Percentiles rank a stretch among this genome's conserved stretches.
Evolutionary conservation across 2,797 vertebrate species (phyloP).

Genomic region (Sphaeramia orbicularis): DNA sequence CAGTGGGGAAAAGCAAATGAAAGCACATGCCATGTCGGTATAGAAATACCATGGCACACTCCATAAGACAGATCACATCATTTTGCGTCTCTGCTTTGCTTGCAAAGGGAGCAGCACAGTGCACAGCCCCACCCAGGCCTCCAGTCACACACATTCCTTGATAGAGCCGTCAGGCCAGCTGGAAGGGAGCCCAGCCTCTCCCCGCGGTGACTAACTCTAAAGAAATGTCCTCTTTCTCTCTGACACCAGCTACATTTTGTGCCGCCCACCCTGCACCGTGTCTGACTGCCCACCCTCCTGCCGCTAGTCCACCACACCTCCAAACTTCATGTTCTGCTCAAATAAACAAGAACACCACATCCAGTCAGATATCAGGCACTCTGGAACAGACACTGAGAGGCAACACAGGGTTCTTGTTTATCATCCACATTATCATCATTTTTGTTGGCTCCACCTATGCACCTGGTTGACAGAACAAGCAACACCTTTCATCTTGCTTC

Average conservation of each 20-base stretch:
- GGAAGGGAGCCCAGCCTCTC: conserved; percentile 86
- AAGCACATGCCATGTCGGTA: conserved; percentile 35
- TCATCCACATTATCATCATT: neutral
- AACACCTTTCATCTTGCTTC: neutral
- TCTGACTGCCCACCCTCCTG: conserved; percentile 21
- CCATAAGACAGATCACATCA: conserved; percentile 20
- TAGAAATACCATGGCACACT: conserved; percentile 31
- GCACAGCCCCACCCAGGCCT: conserved; percentile 81
- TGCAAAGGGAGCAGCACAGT: conserved; percentile 54
- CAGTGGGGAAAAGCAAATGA: conserved; percentile 17
- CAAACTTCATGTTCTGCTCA: conserved; percentile 57
- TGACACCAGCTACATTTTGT: conserved; percentile 51
- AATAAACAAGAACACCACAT: conserved; percentile 56
- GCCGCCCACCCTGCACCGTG: conserved; percentile 52
- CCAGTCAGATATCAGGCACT: conserved; percentile 30
- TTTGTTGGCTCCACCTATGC: neutral
- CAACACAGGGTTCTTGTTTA: conserved; percentile 16
- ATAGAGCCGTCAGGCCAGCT: conserved; percentile 86
- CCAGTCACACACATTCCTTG: conserved; percentile 87
- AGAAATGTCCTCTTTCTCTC: conserved; percentile 84
- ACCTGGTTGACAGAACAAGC: conserved; percentile 9
- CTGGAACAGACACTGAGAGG: conserved; percentile 20
- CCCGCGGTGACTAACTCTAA: conserved; percentile 85
- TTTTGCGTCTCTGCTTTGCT: conserved; percentile 46
- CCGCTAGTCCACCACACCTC: conserved; percentile 34